Conservation (phyloP, 2,888 invertebrate genomes). For the Alsophila aescularia region DNA sequence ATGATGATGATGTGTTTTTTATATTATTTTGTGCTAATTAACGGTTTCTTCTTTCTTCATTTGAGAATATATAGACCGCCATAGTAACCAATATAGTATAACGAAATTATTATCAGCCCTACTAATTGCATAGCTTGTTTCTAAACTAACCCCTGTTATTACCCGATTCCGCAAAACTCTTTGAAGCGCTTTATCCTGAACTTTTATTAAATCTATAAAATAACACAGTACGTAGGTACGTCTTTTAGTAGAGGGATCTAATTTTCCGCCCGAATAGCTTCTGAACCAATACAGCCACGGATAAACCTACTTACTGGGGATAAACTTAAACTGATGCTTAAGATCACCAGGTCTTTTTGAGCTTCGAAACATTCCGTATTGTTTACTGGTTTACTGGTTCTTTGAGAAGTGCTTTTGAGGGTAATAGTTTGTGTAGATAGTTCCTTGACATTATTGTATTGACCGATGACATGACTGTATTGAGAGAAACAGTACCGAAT, state of each 20-base stretch:
- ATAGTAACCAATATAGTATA: too few relatives aligned
- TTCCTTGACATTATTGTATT: not conserved
- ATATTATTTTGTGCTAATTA: too few relatives aligned
- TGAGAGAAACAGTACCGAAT: too few relatives aligned
- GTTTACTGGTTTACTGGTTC: conserved; percentile 29
- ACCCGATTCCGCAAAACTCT: conserved; percentile 14
- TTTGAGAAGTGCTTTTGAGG: not conserved
- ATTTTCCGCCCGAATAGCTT: conserved; percentile 61
- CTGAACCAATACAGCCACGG: conserved; percentile 61
- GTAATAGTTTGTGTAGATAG: not conserved
- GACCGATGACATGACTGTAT: too few relatives aligned
- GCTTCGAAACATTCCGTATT: conserved; percentile 44
- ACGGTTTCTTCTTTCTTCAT: too few relatives aligned
- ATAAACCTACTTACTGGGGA: conserved; percentile 61
- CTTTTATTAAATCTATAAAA: conserved; percentile 44
- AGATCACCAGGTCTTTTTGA: conserved; percentile 48
- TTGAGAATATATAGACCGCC: too few relatives aligned
- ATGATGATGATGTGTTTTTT: too few relatives aligned
- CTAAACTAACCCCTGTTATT: conserved; percentile 1
- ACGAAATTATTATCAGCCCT: not conserved
- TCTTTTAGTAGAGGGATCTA: conserved; percentile 51
- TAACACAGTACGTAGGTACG: conserved; percentile 36
- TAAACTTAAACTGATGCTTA: conserved; percentile 60
- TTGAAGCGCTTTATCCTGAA: conserved; percentile 32
- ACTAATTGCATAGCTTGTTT: not conserved